Evolutionary conservation across 2,113 vertebrate species (phyloP).

Genomic region (Enhydra lutris): DNA sequence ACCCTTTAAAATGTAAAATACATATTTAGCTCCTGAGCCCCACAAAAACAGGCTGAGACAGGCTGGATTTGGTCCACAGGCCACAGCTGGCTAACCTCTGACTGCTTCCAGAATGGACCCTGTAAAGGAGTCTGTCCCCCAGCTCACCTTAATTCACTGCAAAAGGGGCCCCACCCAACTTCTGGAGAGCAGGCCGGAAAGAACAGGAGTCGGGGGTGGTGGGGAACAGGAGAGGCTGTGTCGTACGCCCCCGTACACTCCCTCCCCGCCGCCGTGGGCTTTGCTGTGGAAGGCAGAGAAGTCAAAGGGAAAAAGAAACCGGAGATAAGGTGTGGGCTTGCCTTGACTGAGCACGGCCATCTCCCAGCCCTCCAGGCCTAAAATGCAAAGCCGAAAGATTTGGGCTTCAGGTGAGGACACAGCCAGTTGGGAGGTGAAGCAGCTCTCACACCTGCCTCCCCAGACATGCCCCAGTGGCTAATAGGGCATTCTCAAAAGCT

Average conservation of each 20-base stretch:
- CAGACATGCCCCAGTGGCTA: neutral
- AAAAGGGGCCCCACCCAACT: neutral
- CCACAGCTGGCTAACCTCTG: neutral
- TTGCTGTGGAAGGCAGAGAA: neutral
- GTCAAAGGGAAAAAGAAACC: neutral
- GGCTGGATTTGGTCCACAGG: neutral
- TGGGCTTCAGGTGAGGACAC: neutral
- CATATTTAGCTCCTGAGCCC: neutral
- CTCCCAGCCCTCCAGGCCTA: neutral
- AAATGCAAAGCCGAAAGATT: neutral
- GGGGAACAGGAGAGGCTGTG: neutral
- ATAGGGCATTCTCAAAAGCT: neutral
- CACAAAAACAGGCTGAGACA: neutral
- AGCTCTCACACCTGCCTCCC: neutral
- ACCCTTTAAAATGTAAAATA: neutral
- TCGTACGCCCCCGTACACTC: neutral
- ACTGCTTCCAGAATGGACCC: neutral
- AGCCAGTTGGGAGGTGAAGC: neutral
- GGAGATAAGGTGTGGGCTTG: neutral
- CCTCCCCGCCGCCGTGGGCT: rapidly evolving
- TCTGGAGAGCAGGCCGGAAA: neutral
- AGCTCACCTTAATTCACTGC: neutral
- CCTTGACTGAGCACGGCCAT: neutral
- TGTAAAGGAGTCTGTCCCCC: neutral
- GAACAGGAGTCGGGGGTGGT: neutral